Evolutionary conservation across 2,113 vertebrate genomes (phyloP).

Genomic region (Sapayoa aenigma): DNA sequence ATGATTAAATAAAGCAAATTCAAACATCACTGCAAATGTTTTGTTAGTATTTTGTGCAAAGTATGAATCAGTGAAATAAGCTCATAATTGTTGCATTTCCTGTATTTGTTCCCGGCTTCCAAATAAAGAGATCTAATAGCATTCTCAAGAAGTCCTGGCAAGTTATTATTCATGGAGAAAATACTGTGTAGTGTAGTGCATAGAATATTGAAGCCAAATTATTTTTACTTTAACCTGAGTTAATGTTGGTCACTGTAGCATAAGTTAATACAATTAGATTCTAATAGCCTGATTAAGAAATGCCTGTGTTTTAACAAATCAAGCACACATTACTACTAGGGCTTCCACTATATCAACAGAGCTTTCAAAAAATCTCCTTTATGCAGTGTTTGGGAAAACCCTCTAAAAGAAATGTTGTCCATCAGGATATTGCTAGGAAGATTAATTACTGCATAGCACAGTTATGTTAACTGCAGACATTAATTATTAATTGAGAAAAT

Average conservation of each 20-base stretch:
- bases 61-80: constrained; percentile 46
- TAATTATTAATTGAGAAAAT: background rate
- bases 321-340: background rate
- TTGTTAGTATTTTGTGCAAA: constrained; percentile 18
- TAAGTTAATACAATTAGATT: background rate
- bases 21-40: constrained; percentile 4
- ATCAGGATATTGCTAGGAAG: background rate
- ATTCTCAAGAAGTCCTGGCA: background rate
- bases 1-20: constrained; percentile 38
- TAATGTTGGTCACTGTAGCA: background rate
- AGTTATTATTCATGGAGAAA: constrained; percentile 3
- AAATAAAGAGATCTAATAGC: background rate
- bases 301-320: background rate
- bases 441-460: background rate
- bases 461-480: background rate
- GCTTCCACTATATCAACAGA: background rate
- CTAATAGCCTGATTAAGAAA: background rate
- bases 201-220: background rate
- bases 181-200: background rate
- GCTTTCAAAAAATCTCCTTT: background rate
- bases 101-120: background rate
- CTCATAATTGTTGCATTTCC: constrained; percentile 32
- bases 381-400: background rate
- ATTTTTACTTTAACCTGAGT: background rate
- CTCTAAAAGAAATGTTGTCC: background rate